Percentiles rank a stretch among this genome's conserved stretches.
These are phyloP conservation scores for Allophyes oxyacanthae DNA, from an alignment of 2,888 invertebrate species.

Conservation along the genomic window DNA sequence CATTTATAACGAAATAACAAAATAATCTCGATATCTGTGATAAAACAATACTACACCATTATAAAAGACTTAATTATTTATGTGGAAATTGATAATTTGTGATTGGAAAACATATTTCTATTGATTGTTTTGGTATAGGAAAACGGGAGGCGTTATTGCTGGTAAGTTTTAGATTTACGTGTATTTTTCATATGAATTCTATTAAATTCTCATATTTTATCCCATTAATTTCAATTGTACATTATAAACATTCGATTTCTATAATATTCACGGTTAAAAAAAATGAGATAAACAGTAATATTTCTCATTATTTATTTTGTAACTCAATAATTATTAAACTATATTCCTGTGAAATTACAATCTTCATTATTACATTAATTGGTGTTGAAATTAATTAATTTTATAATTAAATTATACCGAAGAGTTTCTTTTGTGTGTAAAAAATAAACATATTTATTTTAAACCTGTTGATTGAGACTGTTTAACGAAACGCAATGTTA, in stretches of 20 bases:
- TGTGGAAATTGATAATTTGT: slow-evolving; percentile 11
- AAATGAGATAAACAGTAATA: too few species aligned
- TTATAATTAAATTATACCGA: not conserved
- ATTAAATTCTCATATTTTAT: not conserved
- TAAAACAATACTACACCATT: slow-evolving; percentile 47
- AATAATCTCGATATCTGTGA: slow-evolving; percentile 56
- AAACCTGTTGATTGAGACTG: slow-evolving; percentile 43
- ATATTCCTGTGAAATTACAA: too few species aligned
- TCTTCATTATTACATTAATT: too few species aligned
- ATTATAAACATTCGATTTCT: not conserved
- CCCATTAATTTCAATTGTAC: not conserved
- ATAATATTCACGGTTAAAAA: not conserved
- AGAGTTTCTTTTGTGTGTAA: not conserved
- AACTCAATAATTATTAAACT: too few species aligned
- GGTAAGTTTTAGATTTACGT: slow-evolving; percentile 35
- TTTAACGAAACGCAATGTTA: not conserved
- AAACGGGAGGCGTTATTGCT: slow-evolving; percentile 35
- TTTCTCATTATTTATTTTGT: too few species aligned
- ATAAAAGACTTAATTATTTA: slow-evolving; percentile 11
- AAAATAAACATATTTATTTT: slow-evolving; percentile 7
- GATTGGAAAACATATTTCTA: slow-evolving; percentile 18
- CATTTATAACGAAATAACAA: slow-evolving; percentile 46
- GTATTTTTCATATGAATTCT: slow-evolving; percentile 1
- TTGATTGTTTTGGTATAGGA: slow-evolving; percentile 42
- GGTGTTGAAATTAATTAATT: too few species aligned